These are phyloP conservation scores for Thunnus albacares DNA, from an alignment of 2,797 vertebrate genomes.

Conservation along the genomic window DNA sequence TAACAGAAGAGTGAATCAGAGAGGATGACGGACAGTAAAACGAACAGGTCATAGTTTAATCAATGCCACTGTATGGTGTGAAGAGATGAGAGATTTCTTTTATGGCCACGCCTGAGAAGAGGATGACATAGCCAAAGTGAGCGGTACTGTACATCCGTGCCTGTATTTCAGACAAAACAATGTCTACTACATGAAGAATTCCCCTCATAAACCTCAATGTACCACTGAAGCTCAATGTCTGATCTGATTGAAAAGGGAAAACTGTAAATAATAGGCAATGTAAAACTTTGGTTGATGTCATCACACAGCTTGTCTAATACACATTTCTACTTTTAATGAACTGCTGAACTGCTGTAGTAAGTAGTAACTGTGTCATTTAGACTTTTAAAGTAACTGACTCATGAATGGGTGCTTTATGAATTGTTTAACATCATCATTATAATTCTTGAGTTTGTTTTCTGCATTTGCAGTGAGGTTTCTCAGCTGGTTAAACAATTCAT, in stretches of 20 bases:
- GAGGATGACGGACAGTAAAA: constrained; percentile 59
- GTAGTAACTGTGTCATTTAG: constrained; percentile 47
- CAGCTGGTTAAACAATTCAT: constrained; percentile 29
- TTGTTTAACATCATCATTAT: constrained; percentile 53
- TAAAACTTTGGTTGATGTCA: constrained; percentile 31
- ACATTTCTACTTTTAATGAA: constrained; percentile 52
- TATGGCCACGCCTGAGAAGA: constrained; percentile 30
- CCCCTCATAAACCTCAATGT: constrained; percentile 37
- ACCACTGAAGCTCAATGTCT: constrained; percentile 35
- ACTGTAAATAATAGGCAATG: constrained; percentile 47
- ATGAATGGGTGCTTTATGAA: constrained; percentile 33
- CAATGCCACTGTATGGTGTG: constrained; percentile 35
- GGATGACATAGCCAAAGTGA: constrained; percentile 23
- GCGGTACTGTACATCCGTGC: constrained; percentile 41
- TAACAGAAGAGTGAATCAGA: constrained; percentile 33
- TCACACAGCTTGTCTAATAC: constrained; percentile 51
- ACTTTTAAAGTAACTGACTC: constrained; percentile 44
- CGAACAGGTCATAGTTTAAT: constrained; percentile 61
- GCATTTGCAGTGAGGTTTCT: constrained; percentile 27
- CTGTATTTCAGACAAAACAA: constrained; percentile 17
- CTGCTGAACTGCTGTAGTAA: constrained; percentile 61
- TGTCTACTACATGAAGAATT: constrained; percentile 26
- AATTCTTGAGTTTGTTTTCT: constrained; percentile 20
- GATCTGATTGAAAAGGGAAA: constrained; percentile 55
- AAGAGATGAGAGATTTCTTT: constrained; percentile 31